Evolutionary conservation across 2,888 invertebrate genomes (phyloP).

Genomic region (Nycteola revayana): DNA sequence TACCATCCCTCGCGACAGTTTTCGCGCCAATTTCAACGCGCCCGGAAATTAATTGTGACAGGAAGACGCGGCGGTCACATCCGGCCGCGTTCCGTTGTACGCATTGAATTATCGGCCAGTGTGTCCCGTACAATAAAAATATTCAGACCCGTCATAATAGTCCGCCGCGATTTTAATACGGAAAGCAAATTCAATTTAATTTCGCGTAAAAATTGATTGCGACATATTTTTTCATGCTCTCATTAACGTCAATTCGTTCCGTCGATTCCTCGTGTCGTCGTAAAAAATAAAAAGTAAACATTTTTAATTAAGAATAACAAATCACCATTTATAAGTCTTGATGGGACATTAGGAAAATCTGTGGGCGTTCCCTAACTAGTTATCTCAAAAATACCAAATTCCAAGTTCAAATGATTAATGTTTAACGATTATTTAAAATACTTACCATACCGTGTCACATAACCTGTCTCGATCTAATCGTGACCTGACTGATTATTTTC

Average conservation of each 20-base stretch:
- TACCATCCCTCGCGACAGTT: constrained; percentile 70
- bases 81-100: constrained; percentile 74
- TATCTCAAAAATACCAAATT: constrained; percentile 36
- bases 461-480: constrained; percentile 62
- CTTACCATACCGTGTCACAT: constrained; percentile 58
- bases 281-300: constrained; percentile 4
- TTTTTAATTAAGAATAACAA: constrained; percentile 35
- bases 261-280: too few relatives aligned
- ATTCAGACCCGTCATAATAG: constrained; percentile 37
- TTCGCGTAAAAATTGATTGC: constrained; percentile 8
- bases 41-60: constrained; percentile 83
- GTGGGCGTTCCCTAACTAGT: constrained; percentile 40
- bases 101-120: constrained; percentile 56
- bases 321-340: constrained; percentile 31
- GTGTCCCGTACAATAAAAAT: constrained; percentile 45
- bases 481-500: constrained; percentile 54
- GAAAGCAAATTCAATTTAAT: constrained; percentile 13
- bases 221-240: constrained; percentile 5
- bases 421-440: constrained; percentile 59
- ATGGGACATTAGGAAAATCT: constrained; percentile 13
- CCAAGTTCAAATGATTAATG: constrained; percentile 51
- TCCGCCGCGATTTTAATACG: constrained; percentile 10
- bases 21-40: constrained; percentile 82
- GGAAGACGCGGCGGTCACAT: constrained; percentile 80
- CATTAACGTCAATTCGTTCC: too few relatives aligned